Percentiles rank a stretch among this genome's conserved stretches.
Evolutionary conservation across 2,888 invertebrate genomes (phyloP).

Genomic region (Ditula angustiorana): DNA sequence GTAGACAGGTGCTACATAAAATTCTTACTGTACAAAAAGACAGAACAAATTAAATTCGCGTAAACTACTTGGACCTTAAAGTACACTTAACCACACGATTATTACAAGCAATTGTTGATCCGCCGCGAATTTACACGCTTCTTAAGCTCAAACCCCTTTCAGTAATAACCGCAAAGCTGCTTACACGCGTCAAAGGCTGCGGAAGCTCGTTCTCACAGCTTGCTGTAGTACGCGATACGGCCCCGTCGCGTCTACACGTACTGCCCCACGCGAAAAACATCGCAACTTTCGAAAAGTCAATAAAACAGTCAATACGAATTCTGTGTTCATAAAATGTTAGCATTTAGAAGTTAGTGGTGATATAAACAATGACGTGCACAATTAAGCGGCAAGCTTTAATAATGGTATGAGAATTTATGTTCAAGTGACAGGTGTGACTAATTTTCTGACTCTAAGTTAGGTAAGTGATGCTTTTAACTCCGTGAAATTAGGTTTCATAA

Average conservation of each 20-base stretch:
- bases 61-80: too few relatives aligned
- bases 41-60: too few relatives aligned
- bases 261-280: constrained; percentile 36
- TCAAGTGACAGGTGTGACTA: constrained; percentile 33
- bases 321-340: constrained; percentile 23
- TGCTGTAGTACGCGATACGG: constrained; percentile 51
- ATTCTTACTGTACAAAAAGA: too few relatives aligned
- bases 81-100: not conserved
- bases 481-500: constrained; percentile 13
- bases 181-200: constrained; percentile 55
- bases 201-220: constrained; percentile 49
- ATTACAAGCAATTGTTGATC: constrained; percentile 29
- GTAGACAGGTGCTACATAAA: too few relatives aligned
- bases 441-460: constrained; percentile 25
- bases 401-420: constrained; percentile 29
- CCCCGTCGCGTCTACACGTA: constrained; percentile 49
- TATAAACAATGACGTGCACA: not conserved
- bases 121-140: constrained; percentile 47
- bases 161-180: constrained; percentile 68
- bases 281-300: constrained; percentile 36
- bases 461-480: constrained; percentile 22
- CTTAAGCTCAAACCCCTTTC: constrained; percentile 52
- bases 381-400: constrained; percentile 17
- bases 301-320: constrained; percentile 19
- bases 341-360: not conserved